Evolutionary conservation across 2,113 vertebrate genomes (phyloP).

Genomic region (Anser brachyrhynchus): DNA sequence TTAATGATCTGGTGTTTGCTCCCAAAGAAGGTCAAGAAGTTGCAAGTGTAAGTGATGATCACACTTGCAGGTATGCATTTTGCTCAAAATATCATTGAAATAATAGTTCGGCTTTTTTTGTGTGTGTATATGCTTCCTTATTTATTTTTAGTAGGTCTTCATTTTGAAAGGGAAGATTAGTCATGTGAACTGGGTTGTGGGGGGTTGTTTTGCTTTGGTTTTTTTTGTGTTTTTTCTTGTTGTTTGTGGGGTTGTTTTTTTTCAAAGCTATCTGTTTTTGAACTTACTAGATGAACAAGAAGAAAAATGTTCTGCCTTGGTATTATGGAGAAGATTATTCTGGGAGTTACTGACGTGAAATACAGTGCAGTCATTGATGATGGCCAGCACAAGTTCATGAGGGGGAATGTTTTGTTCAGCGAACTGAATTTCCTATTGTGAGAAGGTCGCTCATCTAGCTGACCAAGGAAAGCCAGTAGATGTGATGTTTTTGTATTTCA

Average conservation of each 20-base stretch:
- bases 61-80: conserved; percentile 93
- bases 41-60: conserved; percentile 96
- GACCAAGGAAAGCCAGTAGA: background rate
- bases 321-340: background rate
- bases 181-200: background rate
- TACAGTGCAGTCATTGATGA: background rate
- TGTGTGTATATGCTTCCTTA: background rate
- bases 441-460: background rate
- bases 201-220: background rate
- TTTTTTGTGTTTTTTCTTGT: background rate
- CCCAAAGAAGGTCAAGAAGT: conserved; percentile 91
- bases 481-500: background rate
- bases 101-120: background rate
- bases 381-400: background rate
- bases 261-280: background rate
- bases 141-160: background rate
- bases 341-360: background rate
- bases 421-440: background rate
- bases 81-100: background rate
- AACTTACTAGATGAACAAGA: background rate
- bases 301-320: background rate
- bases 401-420: background rate
- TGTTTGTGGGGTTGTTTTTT: background rate
- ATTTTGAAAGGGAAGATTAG: background rate
- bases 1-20: conserved; percentile 94